Evolutionary conservation across 2,113 vertebrate genomes (phyloP).

Genomic region (Cisticola juncidis): DNA sequence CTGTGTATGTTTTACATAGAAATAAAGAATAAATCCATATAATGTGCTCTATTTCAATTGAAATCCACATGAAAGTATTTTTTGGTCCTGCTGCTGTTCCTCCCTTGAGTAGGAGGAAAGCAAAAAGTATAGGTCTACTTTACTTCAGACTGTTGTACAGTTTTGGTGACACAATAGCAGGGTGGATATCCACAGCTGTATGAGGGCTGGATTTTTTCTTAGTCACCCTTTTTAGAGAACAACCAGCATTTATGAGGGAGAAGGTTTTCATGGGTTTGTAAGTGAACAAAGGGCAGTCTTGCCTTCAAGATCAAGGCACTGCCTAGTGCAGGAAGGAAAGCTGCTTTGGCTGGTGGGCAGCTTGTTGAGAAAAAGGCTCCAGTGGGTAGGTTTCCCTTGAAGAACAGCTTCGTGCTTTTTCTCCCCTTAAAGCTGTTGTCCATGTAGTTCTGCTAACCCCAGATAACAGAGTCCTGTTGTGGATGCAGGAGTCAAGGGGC

Average conservation of each 20-base stretch:
- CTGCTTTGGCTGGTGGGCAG: background rate
- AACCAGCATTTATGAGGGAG: background rate
- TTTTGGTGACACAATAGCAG: rapidly evolving
- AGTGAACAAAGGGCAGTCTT: background rate
- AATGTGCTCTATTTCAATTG: background rate
- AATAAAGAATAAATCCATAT: background rate
- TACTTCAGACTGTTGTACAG: too few relatives aligned
- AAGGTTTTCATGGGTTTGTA: rapidly evolving
- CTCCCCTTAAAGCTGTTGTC: too few relatives aligned
- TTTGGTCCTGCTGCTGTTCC: background rate
- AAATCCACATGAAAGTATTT: background rate
- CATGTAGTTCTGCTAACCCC: background rate
- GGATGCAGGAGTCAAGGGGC: background rate
- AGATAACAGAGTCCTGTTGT: rapidly evolving
- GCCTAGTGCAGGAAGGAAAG: background rate
- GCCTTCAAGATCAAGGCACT: background rate
- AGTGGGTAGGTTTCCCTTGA: background rate
- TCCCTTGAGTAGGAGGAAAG: background rate
- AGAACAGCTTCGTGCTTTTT: background rate
- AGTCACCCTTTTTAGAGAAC: background rate
- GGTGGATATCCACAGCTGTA: rapidly evolving
- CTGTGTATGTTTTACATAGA: rapidly evolving
- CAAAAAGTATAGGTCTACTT: background rate
- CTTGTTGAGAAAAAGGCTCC: background rate
- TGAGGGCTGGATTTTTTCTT: background rate